Percentiles rank a stretch among this genome's conserved stretches.
phyloP scores from a whole-genome alignment of 1,140 invertebrate genomes.

The Drosophila parabipectinata region DNA sequence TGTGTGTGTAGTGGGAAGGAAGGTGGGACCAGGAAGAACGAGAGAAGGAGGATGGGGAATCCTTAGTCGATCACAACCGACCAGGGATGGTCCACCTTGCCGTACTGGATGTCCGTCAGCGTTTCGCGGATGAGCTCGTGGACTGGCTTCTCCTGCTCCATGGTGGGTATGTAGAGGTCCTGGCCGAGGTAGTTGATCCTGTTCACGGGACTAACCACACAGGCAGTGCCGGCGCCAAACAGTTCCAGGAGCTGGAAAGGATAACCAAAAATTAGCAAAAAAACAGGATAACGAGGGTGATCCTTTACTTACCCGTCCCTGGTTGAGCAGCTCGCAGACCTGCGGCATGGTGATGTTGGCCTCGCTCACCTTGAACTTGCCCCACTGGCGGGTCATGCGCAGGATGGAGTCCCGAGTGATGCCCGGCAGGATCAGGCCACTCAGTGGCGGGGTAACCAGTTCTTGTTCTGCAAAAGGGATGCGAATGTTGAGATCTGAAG shows the following conservation, averaged over 20 bases:
- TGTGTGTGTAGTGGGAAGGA: not conserved
- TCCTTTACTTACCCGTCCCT: conserved; percentile 91
- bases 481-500: not conserved
- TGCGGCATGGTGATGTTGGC: conserved; percentile 94
- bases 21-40: not conserved
- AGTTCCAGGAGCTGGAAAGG: conserved; percentile 90
- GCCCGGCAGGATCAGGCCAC: conserved; percentile 96
- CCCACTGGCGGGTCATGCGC: conserved; percentile 92
- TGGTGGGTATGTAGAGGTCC: conserved; percentile 90
- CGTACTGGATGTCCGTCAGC: conserved; percentile 94
- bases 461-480: conserved; percentile 90
- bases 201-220: conserved; percentile 94
- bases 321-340: conserved; percentile 89
- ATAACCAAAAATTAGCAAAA: no score
- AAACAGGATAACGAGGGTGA: no score
- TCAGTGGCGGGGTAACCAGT: conserved; percentile 95
- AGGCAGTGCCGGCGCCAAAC: conserved; percentile 97
- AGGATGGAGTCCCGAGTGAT: conserved; percentile 95
- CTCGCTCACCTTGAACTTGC: conserved; percentile 94
- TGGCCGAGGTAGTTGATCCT: conserved; percentile 90
- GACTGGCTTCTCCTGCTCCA: conserved; percentile 88
- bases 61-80: conserved; percentile 83
- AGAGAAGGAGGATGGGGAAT: not conserved
- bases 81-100: conserved; percentile 92
- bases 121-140: conserved; percentile 89